Base-by-base conservation (phyloP, 2,113 vertebrate species). In the Crotalus viridis region DNA sequence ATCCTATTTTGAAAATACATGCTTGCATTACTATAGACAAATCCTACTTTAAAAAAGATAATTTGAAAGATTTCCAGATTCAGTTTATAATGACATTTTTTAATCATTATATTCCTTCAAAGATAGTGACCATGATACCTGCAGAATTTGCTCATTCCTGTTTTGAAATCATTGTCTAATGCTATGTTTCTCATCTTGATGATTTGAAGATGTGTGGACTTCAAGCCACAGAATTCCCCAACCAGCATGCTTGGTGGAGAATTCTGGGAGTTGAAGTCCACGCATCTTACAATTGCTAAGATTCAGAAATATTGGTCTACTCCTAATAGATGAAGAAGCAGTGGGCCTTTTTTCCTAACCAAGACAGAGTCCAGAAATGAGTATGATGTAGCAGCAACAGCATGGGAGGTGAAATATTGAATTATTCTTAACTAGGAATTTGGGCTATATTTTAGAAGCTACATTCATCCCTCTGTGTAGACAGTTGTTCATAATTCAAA, bases 21-120 rank as follows among this genome's bases (percentile, higher is more conserved):
- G 93, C 54, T 93, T 6, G 0, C 0, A 85, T 92, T 59, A 0
- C 13, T 88, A 91, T 92, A 52, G 43, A 52, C 59, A 90, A 91
- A 5, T 81, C 93, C 94, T 93, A 13, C 10, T 57, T 87, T 3
- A 46, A 57, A 85, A 94, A 54, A 54, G 17, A 22, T 59, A 57
- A 48, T 51, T 19, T 91, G 24, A 59, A 28, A 86, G 26, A 15
- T 26, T 89, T 59, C 10, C 24, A 26, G 39, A 21, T 10, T 13
- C 22, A 21, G 3, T 55, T 26, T 39, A 89, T 24, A 89, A 24
- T n/a, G 5, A n/a, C 13, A 1, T 5, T 26, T 26, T 56, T 89
- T 43, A 89, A 56, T 61, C 39, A 59, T 61, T 39, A 46, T 59
- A 89, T 10, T 39, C 5, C 33, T 89, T 6, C 55, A 88, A n/a